Base-by-base conservation (phyloP, 2,888 invertebrate species). In the Galerucella nymphaeae region DNA sequence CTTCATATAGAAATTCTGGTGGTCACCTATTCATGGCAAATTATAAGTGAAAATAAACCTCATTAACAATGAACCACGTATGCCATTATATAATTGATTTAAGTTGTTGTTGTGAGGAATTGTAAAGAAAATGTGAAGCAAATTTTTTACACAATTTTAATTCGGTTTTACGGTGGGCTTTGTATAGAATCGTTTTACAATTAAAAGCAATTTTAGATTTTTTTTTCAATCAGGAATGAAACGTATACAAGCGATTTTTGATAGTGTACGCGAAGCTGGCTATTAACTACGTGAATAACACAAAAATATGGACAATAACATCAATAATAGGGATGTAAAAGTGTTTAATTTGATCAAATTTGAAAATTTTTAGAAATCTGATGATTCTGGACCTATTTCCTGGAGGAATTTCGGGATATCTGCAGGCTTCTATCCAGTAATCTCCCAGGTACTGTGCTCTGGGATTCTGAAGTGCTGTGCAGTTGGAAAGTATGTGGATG, bases 51-150 rank as follows among this genome's bases (percentile, higher is more conserved):
- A 53, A 53, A 53, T 53, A 53, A 53, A 62, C 62, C 62, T 55
- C 63, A 70, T 70, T 42, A 57, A 70, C 64, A 70, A 70, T 53
- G 53, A 23, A 30, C 16, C 63, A 57, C 70, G 45, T 41, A 57
- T 42, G 70, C 70, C 41, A 55, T 70, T 70, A 23, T 63, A 70
- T 70, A 70, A 70, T 70, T 70, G 70, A 70, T 70, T 70, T 70
- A 63, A 57, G 38, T 23, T 70, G 64, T 70, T 70, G 70, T 70
- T 53, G 45, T 61, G 53, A n/a, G 42, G 57, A 69, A 69, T 53
- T 69, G 58, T 16, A 66, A 45, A 18, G 55, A 59, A 30, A 20
- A 55, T 45, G 62, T 41, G 61, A 62, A 42, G 38, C 42, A 18
- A 62, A 70, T 70, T 70, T 30, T 30, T 70, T 57, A 23, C 48